These are phyloP conservation scores for Mobula birostris DNA, from an alignment of 2,113 vertebrate species.

Conservation along the genomic window DNA sequence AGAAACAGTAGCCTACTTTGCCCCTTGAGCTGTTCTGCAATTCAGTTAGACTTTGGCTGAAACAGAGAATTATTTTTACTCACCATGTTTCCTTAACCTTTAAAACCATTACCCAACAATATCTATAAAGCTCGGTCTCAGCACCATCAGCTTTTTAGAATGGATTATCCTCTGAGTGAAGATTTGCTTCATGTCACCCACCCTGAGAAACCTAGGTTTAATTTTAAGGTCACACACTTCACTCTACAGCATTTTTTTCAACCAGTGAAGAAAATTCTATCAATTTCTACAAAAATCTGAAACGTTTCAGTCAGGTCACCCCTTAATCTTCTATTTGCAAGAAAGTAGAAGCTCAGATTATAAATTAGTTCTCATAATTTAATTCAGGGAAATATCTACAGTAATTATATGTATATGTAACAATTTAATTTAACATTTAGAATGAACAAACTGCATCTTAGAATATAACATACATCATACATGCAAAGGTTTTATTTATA, in stretches of 20 bases:
- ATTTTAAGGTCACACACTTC: not conserved
- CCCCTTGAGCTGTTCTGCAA: too few relatives aligned
- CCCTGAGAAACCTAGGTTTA: not conserved
- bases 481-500: not conserved
- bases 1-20: not conserved
- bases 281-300: not conserved
- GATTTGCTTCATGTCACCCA: too few relatives aligned
- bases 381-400: not conserved
- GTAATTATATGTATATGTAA: not conserved
- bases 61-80: too few relatives aligned
- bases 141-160: too few relatives aligned
- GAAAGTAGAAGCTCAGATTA: not conserved
- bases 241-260: not conserved
- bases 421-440: not conserved
- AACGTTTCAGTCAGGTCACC: not conserved
- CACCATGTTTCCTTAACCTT: too few relatives aligned
- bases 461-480: not conserved
- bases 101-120: too few relatives aligned
- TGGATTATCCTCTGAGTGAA: too few relatives aligned
- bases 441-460: not conserved
- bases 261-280: too few relatives aligned
- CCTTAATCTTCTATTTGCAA: not conserved
- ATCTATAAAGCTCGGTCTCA: too few relatives aligned
- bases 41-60: too few relatives aligned
- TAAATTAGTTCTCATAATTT: not conserved